Evolutionary conservation across 2,888 invertebrate species (phyloP).

Genomic region (Melieria picta): DNA sequence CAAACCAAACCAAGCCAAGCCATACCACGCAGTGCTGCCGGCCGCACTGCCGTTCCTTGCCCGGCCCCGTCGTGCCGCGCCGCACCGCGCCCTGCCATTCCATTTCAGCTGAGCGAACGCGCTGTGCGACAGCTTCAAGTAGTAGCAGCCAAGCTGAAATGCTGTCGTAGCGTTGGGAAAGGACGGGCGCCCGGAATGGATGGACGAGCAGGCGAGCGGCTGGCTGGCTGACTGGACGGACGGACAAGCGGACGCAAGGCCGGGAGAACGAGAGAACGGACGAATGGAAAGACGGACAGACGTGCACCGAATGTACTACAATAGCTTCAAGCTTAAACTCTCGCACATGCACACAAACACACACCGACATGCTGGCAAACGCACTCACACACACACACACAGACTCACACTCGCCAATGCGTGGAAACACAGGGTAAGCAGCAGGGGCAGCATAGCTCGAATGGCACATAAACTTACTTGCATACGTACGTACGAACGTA

Average conservation of each 20-base stretch:
- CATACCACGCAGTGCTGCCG: not conserved
- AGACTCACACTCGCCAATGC: constrained; percentile 4
- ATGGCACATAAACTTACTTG: constrained; percentile 32
- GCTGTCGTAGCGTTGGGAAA: constrained; percentile 21
- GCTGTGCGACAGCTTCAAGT: not conserved
- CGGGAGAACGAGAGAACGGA: constrained; percentile 19
- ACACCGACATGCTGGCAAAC: too few relatives aligned
- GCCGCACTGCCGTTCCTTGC: too few relatives aligned
- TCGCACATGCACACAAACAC: constrained; percentile 8
- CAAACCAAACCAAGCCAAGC: constrained; percentile 10
- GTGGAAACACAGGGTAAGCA: not conserved
- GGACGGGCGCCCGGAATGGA: constrained; percentile 1
- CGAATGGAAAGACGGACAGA: constrained; percentile 25
- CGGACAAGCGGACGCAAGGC: too few relatives aligned
- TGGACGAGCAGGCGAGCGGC: too few relatives aligned
- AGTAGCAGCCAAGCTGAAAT: constrained; percentile 25
- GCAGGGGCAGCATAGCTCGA: constrained; percentile 24
- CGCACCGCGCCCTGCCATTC: not conserved
- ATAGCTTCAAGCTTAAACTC: constrained; percentile 31
- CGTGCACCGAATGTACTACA: constrained; percentile 13
- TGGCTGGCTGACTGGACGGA: too few relatives aligned
- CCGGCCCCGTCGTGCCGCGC: too few relatives aligned
- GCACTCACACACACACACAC: constrained; percentile 8
- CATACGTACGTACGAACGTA: constrained; percentile 17
- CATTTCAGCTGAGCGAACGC: not conserved